A percentile compares a stretch with the other conserved stretches of the same genome.
phyloP scores from a whole-genome alignment of 2,113 vertebrate genomes.

The Mungos mungo region DNA sequence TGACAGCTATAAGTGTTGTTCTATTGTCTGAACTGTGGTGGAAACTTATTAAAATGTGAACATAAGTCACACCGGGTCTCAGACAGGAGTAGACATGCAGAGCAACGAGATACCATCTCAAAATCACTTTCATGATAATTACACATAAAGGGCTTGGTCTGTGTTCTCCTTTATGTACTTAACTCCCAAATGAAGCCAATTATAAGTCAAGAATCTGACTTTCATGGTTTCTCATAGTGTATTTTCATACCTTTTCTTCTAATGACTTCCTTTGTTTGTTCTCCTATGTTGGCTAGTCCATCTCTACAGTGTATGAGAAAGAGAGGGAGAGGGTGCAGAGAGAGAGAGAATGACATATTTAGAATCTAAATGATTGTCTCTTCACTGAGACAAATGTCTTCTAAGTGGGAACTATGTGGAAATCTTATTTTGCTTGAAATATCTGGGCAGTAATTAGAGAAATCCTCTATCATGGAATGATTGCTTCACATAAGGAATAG shows the following conservation, averaged over 20 bases:
- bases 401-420: background rate
- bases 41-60: slow-evolving; percentile 43
- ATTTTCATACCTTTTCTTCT: background rate
- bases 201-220: background rate
- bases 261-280: background rate
- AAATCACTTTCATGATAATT: slow-evolving; percentile 36
- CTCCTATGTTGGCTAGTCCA: background rate
- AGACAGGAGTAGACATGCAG: background rate
- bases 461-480: background rate
- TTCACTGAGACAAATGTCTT: background rate
- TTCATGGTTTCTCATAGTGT: background rate
- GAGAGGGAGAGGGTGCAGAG: no score
- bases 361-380: background rate
- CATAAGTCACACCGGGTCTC: background rate
- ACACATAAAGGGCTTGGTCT: background rate
- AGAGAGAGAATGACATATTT: background rate
- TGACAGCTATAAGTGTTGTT: background rate
- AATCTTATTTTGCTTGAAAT: slow-evolving; percentile 16
- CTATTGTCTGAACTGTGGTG: background rate
- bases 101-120: slow-evolving; percentile 3
- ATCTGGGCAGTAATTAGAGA: background rate
- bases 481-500: background rate
- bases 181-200: background rate
- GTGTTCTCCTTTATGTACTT: background rate
- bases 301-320: background rate